These are phyloP conservation scores for Macrotus californicus DNA, from an alignment of 2,113 vertebrate genomes.

Conservation along the genomic window DNA sequence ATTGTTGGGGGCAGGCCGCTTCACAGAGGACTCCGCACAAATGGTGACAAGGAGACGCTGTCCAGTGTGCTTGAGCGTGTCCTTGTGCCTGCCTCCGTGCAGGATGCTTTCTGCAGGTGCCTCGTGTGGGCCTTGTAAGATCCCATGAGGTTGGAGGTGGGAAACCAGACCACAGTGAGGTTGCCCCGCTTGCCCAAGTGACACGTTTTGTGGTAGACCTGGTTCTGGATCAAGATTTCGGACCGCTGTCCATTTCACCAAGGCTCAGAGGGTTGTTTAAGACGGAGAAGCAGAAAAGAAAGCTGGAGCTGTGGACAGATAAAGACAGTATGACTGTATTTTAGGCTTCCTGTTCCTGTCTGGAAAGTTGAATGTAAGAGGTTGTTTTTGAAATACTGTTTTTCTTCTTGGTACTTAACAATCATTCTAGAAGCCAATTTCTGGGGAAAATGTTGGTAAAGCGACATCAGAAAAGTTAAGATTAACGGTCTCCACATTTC, in stretches of 20 bases:
- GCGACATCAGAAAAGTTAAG: not conserved
- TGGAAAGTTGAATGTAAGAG: not conserved
- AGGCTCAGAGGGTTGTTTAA: not conserved
- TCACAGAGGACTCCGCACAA: not conserved
- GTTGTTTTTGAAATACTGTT: not conserved
- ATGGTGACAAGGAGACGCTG: not conserved
- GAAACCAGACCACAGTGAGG: not conserved
- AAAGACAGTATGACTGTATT: not conserved
- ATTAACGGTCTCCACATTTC: conserved; percentile 1
- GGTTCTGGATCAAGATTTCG: not conserved
- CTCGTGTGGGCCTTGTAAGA: not conserved
- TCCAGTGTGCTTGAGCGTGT: not conserved
- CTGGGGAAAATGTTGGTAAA: not conserved
- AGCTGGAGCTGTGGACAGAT: not conserved
- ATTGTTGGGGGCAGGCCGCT: not conserved
- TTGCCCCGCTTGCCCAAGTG: not conserved
- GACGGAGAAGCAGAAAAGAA: not conserved
- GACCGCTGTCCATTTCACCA: not conserved
- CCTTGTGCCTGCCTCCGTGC: not conserved
- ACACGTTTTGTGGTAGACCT: not conserved
- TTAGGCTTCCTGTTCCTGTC: not conserved
- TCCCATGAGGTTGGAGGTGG: too few relatives aligned
- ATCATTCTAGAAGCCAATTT: not conserved
- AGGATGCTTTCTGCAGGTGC: not conserved
- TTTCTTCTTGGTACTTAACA: not conserved